Percentiles rank a stretch among this genome's conserved stretches.
These are phyloP conservation scores for Morus bassanus DNA, from an alignment of 2,797 vertebrate species.

Conservation along the genomic window DNA sequence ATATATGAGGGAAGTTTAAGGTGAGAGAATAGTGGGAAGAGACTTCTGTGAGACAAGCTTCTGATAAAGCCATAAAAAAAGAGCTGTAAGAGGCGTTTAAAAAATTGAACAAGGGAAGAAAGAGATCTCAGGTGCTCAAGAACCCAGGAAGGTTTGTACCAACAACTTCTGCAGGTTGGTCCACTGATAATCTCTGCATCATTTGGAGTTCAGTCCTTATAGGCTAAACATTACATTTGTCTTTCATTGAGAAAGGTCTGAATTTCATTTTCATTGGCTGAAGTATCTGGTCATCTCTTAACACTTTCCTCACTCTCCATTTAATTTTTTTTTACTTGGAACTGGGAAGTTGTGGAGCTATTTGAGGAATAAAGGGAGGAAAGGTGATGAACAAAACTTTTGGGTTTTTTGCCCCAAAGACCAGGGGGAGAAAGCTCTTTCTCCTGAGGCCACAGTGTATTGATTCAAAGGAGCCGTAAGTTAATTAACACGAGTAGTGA, in stretches of 20 bases:
- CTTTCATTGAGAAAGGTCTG: neutral
- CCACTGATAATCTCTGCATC: neutral
- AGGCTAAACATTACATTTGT: neutral
- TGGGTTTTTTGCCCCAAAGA: neutral
- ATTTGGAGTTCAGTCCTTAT: neutral
- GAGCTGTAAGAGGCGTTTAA: neutral
- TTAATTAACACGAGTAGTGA: constrained; percentile 84
- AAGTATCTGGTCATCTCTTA: neutral
- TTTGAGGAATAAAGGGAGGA: neutral
- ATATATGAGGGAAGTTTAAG: neutral
- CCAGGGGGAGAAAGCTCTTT: constrained; percentile 37
- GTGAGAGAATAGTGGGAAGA: neutral
- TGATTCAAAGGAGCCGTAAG: constrained; percentile 79
- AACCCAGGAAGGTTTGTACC: neutral
- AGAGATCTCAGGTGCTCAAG: neutral
- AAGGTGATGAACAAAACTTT: neutral
- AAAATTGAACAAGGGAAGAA: neutral
- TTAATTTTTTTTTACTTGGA: neutral
- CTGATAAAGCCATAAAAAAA: neutral
- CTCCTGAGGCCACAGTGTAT: constrained; percentile 73
- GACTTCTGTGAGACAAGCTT: neutral
- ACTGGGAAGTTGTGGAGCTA: neutral
- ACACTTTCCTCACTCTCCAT: neutral
- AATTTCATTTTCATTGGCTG: neutral
- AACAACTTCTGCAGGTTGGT: neutral